Conservation (phyloP, 2,888 invertebrate genomes). For the Ectropis crepuscularia region DNA sequence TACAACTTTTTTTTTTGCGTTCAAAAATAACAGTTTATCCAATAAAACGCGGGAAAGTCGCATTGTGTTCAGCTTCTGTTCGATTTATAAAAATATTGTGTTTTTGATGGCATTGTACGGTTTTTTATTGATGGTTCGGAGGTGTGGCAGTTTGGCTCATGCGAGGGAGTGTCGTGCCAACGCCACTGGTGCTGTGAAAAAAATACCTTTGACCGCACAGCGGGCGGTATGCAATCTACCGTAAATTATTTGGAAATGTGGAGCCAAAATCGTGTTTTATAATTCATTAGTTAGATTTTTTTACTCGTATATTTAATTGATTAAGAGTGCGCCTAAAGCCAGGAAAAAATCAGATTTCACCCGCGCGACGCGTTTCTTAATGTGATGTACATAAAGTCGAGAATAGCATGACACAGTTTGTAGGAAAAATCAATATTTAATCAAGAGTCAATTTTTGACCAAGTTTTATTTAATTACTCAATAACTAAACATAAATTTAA, state of each 20-base stretch:
- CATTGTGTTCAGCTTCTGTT: slow-evolving; percentile 31
- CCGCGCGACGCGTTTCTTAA: too few species aligned
- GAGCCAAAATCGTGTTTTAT: too few species aligned
- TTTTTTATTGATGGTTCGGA: slow-evolving; percentile 63
- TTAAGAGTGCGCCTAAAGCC: too few species aligned
- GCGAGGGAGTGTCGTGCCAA: slow-evolving; percentile 58
- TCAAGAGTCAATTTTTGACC: too few species aligned
- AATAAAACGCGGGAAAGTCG: slow-evolving; percentile 37
- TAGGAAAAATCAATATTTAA: too few species aligned
- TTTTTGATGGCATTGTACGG: slow-evolving; percentile 53
- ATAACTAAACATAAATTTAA: too few species aligned
- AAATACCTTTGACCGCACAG: slow-evolving; percentile 48
- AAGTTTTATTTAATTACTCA: too few species aligned
- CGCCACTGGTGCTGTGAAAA: slow-evolving; percentile 48
- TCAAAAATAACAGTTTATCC: slow-evolving; percentile 20
- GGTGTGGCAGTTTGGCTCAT: slow-evolving; percentile 56
- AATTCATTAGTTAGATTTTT: too few species aligned
- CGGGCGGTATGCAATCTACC: not conserved
- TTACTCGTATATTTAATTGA: too few species aligned
- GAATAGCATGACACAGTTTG: too few species aligned
- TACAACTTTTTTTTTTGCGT: slow-evolving; percentile 18
- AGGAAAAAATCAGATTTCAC: too few species aligned
- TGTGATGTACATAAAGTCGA: too few species aligned
- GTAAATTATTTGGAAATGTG: not conserved
- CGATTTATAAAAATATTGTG: slow-evolving; percentile 27